A percentile compares a stretch with the other conserved stretches of the same genome.
These are phyloP conservation scores for Cancer borealis DNA, from an alignment of 2,888 invertebrate genomes.

Conservation along the genomic window DNA sequence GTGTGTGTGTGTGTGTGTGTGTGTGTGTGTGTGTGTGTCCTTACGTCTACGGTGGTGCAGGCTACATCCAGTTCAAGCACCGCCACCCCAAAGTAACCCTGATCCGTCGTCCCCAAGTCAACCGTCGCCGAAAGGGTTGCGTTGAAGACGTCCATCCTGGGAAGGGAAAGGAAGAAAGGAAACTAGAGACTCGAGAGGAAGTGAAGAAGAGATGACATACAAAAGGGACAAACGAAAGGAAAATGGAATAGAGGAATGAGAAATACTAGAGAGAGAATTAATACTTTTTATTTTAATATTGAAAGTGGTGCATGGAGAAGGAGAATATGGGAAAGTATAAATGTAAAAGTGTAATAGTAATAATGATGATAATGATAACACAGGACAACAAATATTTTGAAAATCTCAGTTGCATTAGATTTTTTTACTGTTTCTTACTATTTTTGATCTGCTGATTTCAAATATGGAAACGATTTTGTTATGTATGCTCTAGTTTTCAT, in stretches of 20 bases:
- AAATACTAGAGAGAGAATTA: neutral
- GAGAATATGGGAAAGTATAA: too few species aligned
- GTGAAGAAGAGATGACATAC: neutral
- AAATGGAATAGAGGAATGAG: neutral
- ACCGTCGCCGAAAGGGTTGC: neutral
- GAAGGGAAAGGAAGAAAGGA: neutral
- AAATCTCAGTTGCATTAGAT: too few species aligned
- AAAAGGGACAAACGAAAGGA: too few species aligned
- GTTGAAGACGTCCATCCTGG: slow-evolving; percentile 57
- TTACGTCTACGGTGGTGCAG: slow-evolving; percentile 50
- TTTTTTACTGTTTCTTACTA: too few species aligned
- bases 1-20: slow-evolving; percentile 43
- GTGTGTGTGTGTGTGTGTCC: slow-evolving; percentile 49
- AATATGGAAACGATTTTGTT: too few species aligned
- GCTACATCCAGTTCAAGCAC: neutral
- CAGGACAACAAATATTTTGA: too few species aligned
- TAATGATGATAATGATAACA: slow-evolving; percentile 34
- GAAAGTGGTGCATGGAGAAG: too few species aligned
- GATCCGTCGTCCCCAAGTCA: slow-evolving; percentile 20
- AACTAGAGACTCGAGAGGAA: neutral
- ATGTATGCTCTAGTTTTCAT: too few species aligned
- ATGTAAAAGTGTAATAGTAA: neutral
- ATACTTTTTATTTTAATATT: neutral
- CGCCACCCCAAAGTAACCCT: slow-evolving; percentile 28
- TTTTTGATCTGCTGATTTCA: too few species aligned